A percentile compares a stretch with the other conserved stretches of the same genome.
phyloP scores from a whole-genome alignment of 1,140 invertebrate species.

The Andricus grossulariae region DNA sequence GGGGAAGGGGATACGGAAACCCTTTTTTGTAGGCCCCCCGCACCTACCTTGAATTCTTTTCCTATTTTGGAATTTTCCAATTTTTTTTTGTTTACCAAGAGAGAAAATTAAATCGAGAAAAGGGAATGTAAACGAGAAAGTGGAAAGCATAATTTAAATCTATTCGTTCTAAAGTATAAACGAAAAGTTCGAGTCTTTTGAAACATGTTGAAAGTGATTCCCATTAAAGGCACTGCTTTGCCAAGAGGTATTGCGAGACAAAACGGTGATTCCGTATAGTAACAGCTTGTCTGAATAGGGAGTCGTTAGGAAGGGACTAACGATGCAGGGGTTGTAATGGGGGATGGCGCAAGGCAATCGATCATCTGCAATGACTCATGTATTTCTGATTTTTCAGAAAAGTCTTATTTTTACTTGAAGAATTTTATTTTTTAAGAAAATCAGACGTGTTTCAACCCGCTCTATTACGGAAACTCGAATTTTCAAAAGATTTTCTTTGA shows the following conservation, averaged over 20 bases:
- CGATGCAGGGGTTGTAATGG: constrained; percentile 24
- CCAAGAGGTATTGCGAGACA: constrained; percentile 25
- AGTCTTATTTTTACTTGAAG: neutral
- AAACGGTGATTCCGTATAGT: constrained; percentile 29
- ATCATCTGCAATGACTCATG: constrained; percentile 29
- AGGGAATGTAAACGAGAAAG: neutral
- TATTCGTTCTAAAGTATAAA: neutral
- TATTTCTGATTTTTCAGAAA: neutral
- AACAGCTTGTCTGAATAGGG: constrained; percentile 28
- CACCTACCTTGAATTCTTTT: too few relatives aligned
- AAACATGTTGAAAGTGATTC: constrained; percentile 10
- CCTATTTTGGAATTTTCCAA: too few relatives aligned
- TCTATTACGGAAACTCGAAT: too few relatives aligned
- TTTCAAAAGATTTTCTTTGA: too few relatives aligned
- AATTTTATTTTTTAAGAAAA: neutral
- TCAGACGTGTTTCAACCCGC: too few relatives aligned
- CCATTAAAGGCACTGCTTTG: constrained; percentile 19
- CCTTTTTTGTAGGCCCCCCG: too few relatives aligned
- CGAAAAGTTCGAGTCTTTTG: neutral
- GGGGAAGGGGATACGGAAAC: too few relatives aligned
- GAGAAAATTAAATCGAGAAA: too few relatives aligned
- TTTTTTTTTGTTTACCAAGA: too few relatives aligned
- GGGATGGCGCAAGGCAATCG: constrained; percentile 16
- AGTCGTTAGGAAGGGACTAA: constrained; percentile 19
- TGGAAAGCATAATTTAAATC: neutral